Base-by-base conservation (phyloP, 2,113 vertebrate species). In the Diadophis punctatus region DNA sequence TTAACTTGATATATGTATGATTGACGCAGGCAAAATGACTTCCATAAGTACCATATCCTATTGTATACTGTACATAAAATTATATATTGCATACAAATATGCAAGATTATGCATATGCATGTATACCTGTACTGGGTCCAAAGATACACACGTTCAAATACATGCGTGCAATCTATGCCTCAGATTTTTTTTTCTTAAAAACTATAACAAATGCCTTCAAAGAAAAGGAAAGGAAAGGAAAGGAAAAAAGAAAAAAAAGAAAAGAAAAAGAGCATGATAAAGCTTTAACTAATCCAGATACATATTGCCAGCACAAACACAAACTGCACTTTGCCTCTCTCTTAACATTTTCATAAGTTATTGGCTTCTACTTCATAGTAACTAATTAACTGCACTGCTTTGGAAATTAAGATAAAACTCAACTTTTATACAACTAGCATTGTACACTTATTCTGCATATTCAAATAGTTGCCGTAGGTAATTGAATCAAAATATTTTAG, bases 241-340 rank as follows among this genome's bases (percentile, higher is more conserved):
- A 52, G 6, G 1, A 8, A 49, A 10, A 49, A 9, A 51, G 49
- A 49, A 39, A 25, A 86, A 92, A 43, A 25, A 86, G 89, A 92
- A 20, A 55, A 55, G 60, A 74, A 84, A 60, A 0, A 0, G 2
- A 86, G 63, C 49, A 91, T 95, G 49, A 58, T 55, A 52, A 88
- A 93, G 85, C 68, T 90, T 90, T 87, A 93, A 84, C 56, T 18
- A 27, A 27, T 30, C 34, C 91, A 80, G 43, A 94, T 92, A 95
- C 12, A 68, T 92, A 74, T 90, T 94, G 87, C 85, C 56, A 92
- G 55, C 60, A 89, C 51, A 56, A 89, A 93, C 63, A 48, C 94
- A 94, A 92, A 95, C 91, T 96, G 95, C 94, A 95, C 95, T 97
- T 96, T 96, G 95, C 49, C 58, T 0, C 89, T 94, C 51, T 90